Evolutionary conservation across 2,888 invertebrate genomes (phyloP).

Genomic region (Heliconius cydno): DNA sequence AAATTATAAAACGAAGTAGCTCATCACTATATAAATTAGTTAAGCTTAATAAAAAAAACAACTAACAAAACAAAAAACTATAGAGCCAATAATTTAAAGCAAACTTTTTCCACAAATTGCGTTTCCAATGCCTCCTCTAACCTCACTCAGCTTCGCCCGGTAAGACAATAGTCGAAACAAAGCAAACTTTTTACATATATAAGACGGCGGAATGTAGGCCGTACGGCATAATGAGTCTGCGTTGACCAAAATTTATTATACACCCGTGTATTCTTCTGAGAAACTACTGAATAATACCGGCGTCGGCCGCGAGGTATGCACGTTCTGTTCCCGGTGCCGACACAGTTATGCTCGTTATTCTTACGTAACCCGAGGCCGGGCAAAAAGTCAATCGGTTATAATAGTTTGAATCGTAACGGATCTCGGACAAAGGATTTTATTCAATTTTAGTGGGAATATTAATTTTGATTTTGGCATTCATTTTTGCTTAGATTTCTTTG

Average conservation of each 20-base stretch:
- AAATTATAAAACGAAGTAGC: neutral
- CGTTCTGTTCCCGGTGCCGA: constrained; percentile 64
- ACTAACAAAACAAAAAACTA: neutral
- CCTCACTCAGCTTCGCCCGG: neutral
- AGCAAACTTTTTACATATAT: constrained; percentile 63
- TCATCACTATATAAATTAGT: neutral
- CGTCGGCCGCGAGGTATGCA: constrained; percentile 66
- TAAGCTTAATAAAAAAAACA: neutral
- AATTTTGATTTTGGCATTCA: constrained; percentile 23
- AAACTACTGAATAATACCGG: constrained; percentile 77
- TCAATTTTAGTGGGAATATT: constrained; percentile 30
- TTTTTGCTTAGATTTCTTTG: neutral
- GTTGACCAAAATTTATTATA: constrained; percentile 69
- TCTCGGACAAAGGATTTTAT: constrained; percentile 24
- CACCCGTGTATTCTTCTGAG: constrained; percentile 65
- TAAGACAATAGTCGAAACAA: constrained; percentile 69
- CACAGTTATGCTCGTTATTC: constrained; percentile 80
- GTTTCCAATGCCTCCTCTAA: constrained; percentile 22
- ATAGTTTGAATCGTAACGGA: constrained; percentile 44
- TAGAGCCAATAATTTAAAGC: constrained; percentile 2
- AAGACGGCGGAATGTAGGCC: constrained; percentile 75
- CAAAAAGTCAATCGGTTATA: constrained; percentile 49
- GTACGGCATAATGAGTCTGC: constrained; percentile 76
- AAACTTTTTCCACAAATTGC: constrained; percentile 8
- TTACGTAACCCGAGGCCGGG: constrained; percentile 65